Base-by-base conservation (phyloP, 2,113 vertebrate genomes). In the Egretta garzetta region DNA sequence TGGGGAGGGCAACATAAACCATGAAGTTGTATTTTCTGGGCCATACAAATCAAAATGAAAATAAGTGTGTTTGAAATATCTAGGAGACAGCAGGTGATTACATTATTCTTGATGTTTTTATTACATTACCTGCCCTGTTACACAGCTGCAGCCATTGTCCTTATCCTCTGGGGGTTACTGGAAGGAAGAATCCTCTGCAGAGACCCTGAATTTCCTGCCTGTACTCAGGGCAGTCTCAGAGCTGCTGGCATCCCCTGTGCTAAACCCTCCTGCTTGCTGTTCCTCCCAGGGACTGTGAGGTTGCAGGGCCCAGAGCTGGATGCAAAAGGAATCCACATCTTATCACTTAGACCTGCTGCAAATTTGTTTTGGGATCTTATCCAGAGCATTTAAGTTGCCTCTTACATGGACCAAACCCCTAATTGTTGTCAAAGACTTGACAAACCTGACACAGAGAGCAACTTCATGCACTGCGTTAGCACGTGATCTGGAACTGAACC, bases 381-480 rank as follows among this genome's bases (percentile, higher is more conserved):
- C 47, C 64, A 72, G 28, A 52, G 47, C 28, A 24, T n/a, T 74
- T 55, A 14, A 33, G 53, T 49, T 56, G 39, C 33, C 19, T 28
- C 24, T 56, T 47, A 27, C 39, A 33, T 8, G 27, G 55, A 47
- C n/a, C 47, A 88, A 93, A 80, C 11, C 55, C 26, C n/a, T 37
- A 33, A 50, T 7, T 4, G 4, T 41, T 59, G 52, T 53, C 35
- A 35, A n/a, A 80, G 18, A 11, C 4, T 37, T 45, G 60, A 39
- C 47, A 88, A 83, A 43, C 21, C 32, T 12, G 6, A 30, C n/a
- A 27, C 12, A 0, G 0, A 58, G 41, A 86, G 23, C 4, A 21
- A 30, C 8, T 75, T 68, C 33, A 12, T 0, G 0, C 18, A 0
- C 30, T 21, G 18, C 0, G 0, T 66, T 30, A 33, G 24, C 0